Base-by-base conservation (phyloP, 2,888 invertebrate species). In the Dugesia japonica region DNA sequence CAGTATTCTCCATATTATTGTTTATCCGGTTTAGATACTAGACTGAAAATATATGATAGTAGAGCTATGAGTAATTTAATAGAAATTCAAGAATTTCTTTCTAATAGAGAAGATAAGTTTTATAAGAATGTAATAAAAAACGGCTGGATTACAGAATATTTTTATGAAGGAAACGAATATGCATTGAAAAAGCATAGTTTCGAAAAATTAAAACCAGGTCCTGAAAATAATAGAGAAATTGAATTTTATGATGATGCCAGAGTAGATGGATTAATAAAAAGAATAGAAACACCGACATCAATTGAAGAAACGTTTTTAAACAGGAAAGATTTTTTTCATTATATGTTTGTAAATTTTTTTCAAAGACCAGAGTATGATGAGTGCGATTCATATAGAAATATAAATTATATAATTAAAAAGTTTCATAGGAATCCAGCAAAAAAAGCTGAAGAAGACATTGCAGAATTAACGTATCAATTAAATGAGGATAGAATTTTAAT, bases 1-100 rank as follows among this genome's bases (percentile, higher is more conserved):
- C 88, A 89, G 79, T 92, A 89, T 83, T 88, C 92, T 0, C 89
- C 90, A 0, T 92, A 92, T 81, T 87, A 88, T 0, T 88, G 89
- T 81, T 85, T 85, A 0, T 90, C 91, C 82, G 92, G 92, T 0
- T 85, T 91, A 42, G 86, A 89, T 0, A 87, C 81, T 1, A 79
- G 82, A 28, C 80, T 85, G 26, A 83, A 84, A 28, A 80, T 84
- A 72, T 85, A 81, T 79, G 81, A 82, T 20, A 83, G 85, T 79
- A 80, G 80, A 76, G 83, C 84, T 79, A 81, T 84, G 83, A 81
- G 77, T 26, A 79, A 79, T 23, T 42, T 79, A 9, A 72, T 77
- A 23, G 80, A 81, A 79, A 81, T 82, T 15, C 81, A 82, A 76
- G 85, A 85, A 77, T 83, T 81, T 75, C 85, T 81, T 79, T 80